Evolutionary conservation across 2,888 invertebrate genomes (phyloP).

Genomic region (Pimpla rufipes): DNA sequence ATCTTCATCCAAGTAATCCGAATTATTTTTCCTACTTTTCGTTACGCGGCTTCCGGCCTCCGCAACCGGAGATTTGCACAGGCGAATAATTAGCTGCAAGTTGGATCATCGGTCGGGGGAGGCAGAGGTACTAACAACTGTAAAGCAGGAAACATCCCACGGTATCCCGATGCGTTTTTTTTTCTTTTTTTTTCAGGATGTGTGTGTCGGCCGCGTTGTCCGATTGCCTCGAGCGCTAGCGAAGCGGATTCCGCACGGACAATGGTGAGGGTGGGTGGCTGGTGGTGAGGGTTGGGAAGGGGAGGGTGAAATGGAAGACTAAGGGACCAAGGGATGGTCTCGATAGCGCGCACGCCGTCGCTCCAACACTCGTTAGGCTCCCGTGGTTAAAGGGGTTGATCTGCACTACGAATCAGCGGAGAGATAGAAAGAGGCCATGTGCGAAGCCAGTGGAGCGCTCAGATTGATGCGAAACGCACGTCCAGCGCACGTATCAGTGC

Average conservation of each 20-base stretch:
- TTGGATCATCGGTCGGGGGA: neutral
- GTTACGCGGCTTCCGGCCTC: neutral
- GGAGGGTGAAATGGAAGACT: slow-evolving; percentile 3
- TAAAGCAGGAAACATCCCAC: slow-evolving; percentile 15
- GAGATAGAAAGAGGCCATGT: slow-evolving; percentile 12
- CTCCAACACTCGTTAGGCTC: slow-evolving; percentile 17
- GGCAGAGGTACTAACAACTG: neutral
- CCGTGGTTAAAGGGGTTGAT: slow-evolving; percentile 11
- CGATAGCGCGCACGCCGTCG: slow-evolving; percentile 12
- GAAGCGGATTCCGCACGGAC: slow-evolving; percentile 17
- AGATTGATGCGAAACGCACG: slow-evolving; percentile 73
- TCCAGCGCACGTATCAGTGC: neutral
- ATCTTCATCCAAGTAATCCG: neutral
- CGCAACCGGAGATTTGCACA: slow-evolving; percentile 33
- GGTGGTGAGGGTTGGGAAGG: too few relatives aligned
- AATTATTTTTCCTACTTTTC: neutral
- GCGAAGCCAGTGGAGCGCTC: slow-evolving; percentile 20
- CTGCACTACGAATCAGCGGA: slow-evolving; percentile 10
- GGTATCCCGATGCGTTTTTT: slow-evolving; percentile 8
- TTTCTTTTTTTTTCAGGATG: slow-evolving; percentile 2
- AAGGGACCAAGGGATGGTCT: slow-evolving; percentile 11
- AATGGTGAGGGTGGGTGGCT: neutral
- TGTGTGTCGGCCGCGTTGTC: slow-evolving; percentile 20
- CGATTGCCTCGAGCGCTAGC: slow-evolving; percentile 4
- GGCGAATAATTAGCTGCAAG: slow-evolving; percentile 41